Conservation (phyloP, 2,113 vertebrate species). For the Macquaria ambigua region DNA sequence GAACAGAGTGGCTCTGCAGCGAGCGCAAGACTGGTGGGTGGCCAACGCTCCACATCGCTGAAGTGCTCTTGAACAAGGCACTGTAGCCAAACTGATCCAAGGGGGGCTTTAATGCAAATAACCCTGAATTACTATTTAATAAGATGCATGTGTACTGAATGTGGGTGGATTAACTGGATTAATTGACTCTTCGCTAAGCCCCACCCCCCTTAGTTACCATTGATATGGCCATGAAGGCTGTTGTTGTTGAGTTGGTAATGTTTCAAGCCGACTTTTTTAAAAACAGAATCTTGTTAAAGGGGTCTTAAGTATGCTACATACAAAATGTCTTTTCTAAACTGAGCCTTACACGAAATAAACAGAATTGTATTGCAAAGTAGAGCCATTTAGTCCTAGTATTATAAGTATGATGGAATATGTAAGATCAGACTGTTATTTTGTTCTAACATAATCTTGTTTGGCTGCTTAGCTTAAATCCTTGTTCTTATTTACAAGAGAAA, state of each 20-base stretch:
- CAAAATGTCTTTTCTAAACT: too few species aligned
- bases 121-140: constrained; percentile 36
- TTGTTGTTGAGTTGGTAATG: background rate
- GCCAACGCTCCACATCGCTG: constrained; percentile 1
- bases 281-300: too few species aligned
- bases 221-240: background rate
- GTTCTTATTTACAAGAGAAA: too few species aligned
- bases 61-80: constrained; percentile 34
- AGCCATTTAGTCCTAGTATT: background rate
- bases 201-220: background rate
- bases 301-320: background rate
- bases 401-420: too few species aligned
- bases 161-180: constrained; percentile 11
- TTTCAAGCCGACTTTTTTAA: too few species aligned
- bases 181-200: background rate
- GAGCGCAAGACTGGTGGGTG: constrained; percentile 26
- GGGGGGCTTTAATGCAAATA: constrained; percentile 14
- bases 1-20: constrained; percentile 18
- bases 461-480: too few species aligned
- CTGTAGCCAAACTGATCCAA: constrained; percentile 19
- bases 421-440: background rate
- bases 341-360: background rate
- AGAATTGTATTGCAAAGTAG: background rate
- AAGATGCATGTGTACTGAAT: background rate
- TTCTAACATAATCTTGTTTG: background rate